Evolutionary conservation across 2,113 vertebrate species (phyloP), one percentile per base, ranked within the genome.

Genomic region (Poecilia latipinna): DNA sequence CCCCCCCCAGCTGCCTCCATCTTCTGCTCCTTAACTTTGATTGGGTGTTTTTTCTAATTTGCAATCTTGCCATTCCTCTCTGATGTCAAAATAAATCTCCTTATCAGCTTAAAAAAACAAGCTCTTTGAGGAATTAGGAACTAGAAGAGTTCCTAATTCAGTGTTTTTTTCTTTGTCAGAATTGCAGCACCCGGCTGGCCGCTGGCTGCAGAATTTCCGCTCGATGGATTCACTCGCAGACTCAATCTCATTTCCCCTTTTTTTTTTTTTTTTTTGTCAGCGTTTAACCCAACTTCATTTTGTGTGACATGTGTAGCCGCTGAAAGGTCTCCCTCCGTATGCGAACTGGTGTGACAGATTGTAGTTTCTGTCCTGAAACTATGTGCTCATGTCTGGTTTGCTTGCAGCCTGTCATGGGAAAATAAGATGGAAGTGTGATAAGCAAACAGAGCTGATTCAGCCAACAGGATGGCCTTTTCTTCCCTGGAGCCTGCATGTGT

Each of bases 341-440:
- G 17, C 28, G 4, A 61, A 29, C 61, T 35, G 72, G 13, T 61
- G 44, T 74, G 51, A 68, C 26, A 15, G 60, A 42, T 37, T 24
- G 57, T 57, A 51, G 44, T 70, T 17, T 33, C 4, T 76, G 35
- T n/a, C 19, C 22, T 7, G 3, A 32, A 42, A 33, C 32, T 26
- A 8, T 61, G 32, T 68, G 57, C 12, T 48, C 63, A 22, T 37
- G 39, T 70, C 28, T 67, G 42, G 51, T 60, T 57, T 8, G 48
- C 70, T 63, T 70, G 24, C 22, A 62, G 76, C 15, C 32, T 74
- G 39, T 80, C 75, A 75, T 72, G 78, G 77, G 78, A 79, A 90
- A 88, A 73, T 82, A 54, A 83, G 78, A 86, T 78, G 77, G 66
- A 63, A 79, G 63, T 26, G 72, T 37, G 80, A 83, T 88, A 78